phyloP scores from a whole-genome alignment of 2,797 vertebrate genomes.

The Schizothorax lantsangensis region DNA sequence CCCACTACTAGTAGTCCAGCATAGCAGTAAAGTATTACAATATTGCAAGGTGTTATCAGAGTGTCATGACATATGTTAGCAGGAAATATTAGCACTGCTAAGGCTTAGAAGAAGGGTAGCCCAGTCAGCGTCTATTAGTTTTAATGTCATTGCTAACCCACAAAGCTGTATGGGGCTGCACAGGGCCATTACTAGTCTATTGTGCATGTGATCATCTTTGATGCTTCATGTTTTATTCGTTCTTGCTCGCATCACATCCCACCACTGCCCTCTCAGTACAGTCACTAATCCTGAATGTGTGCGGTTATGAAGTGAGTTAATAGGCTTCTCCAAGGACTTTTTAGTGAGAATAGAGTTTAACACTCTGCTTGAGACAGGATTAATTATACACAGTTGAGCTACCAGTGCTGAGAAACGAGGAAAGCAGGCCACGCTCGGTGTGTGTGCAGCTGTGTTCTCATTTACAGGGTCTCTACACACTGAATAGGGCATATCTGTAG shows the following conservation, averaged over 20 bases:
- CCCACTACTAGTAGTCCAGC: neutral
- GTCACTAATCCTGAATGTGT: slow-evolving; percentile 41
- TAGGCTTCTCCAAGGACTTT: slow-evolving; percentile 42
- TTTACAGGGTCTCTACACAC: slow-evolving; percentile 3
- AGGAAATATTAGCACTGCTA: neutral
- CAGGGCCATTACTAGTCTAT: slow-evolving; percentile 31
- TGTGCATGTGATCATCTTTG: slow-evolving; percentile 40
- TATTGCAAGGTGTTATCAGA: neutral
- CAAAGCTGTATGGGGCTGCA: slow-evolving; percentile 24
- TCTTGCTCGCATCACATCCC: neutral
- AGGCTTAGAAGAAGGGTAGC: neutral
- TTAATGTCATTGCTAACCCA: slow-evolving; percentile 35
- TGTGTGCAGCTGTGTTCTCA: slow-evolving; percentile 32
- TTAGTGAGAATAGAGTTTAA: slow-evolving; percentile 47
- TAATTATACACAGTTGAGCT: slow-evolving; percentile 41
- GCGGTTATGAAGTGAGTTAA: slow-evolving; percentile 39
- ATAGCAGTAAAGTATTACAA: neutral
- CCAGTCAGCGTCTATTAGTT: neutral
- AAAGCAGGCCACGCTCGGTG: slow-evolving; percentile 7
- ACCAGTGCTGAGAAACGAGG: slow-evolving; percentile 24
- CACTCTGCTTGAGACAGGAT: slow-evolving; percentile 48
- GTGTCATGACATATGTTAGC: neutral
- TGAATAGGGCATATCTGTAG: neutral
- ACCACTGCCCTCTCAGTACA: slow-evolving; percentile 26
- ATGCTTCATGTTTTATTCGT: slow-evolving; percentile 44